These are phyloP conservation scores for Leptopilina myrica DNA, from an alignment of 2,888 invertebrate species.

Conservation along the genomic window DNA sequence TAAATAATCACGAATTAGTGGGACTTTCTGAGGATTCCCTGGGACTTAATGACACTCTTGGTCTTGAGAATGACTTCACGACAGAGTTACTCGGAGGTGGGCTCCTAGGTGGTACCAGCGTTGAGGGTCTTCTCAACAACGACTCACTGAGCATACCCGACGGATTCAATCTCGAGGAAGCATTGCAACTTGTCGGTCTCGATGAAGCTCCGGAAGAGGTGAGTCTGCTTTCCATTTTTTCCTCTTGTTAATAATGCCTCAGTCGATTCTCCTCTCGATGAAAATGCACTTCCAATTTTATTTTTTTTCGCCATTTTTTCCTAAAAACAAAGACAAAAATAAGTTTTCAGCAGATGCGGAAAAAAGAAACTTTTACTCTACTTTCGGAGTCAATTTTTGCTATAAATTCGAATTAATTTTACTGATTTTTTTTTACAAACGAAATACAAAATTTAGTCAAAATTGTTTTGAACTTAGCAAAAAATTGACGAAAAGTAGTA, in stretches of 20 bases:
- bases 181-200: constrained; percentile 85
- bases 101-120: constrained; percentile 65
- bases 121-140: constrained; percentile 72
- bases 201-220: constrained; percentile 80
- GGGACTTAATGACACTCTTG: constrained; percentile 69
- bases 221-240: constrained; percentile 50
- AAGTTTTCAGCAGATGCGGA: too few species aligned
- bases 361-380: too few species aligned
- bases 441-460: too few species aligned
- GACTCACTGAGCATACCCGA: constrained; percentile 78
- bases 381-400: too few species aligned
- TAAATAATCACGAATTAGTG: constrained; percentile 66
- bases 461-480: too few species aligned
- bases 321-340: too few species aligned
- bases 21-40: constrained; percentile 71
- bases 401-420: too few species aligned
- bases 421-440: too few species aligned
- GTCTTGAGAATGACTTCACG: constrained; percentile 73
- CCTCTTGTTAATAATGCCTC: neutral
- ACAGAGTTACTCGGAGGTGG: constrained; percentile 69
- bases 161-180: constrained; percentile 85
- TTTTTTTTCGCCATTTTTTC: too few species aligned
- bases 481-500: too few species aligned
- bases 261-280: too few species aligned
- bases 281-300: too few species aligned